A percentile compares a stretch with the other conserved stretches of the same genome.
These are phyloP conservation scores for Leucoraja ocellata DNA, from an alignment of 2,797 vertebrate genomes.

Conservation along the genomic window DNA sequence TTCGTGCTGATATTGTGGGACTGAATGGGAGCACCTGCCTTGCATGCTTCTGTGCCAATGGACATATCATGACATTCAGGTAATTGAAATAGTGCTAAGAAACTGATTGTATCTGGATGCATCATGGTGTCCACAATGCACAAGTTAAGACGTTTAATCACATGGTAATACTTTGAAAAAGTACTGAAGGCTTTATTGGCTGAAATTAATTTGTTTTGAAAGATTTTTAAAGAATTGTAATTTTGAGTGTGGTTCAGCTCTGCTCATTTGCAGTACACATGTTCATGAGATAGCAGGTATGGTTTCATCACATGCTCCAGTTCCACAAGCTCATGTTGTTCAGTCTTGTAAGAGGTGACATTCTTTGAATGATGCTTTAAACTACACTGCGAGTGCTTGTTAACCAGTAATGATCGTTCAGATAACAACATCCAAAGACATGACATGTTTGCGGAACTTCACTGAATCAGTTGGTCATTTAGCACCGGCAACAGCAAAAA, in stretches of 20 bases:
- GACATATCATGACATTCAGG: constrained; percentile 99
- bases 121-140: not conserved
- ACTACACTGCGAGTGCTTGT: not conserved
- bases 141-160: not conserved
- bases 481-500: not conserved
- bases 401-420: not conserved
- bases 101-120: not conserved
- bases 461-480: not conserved
- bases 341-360: not conserved
- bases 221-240: not conserved
- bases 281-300: not conserved
- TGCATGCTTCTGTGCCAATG: constrained; percentile 96
- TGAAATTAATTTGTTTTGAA: not conserved
- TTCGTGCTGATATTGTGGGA: constrained; percentile 87
- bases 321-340: not conserved
- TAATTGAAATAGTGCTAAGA: constrained; percentile 52
- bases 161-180: not conserved
- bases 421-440: not conserved
- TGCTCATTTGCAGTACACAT: no score
- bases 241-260: not conserved
- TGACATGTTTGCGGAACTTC: not conserved
- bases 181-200: not conserved
- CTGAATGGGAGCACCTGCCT: constrained; percentile 80
- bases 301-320: not conserved
- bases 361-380: not conserved